Base-by-base conservation (phyloP, 1,140 invertebrate species). In the Brachionus angularis region DNA sequence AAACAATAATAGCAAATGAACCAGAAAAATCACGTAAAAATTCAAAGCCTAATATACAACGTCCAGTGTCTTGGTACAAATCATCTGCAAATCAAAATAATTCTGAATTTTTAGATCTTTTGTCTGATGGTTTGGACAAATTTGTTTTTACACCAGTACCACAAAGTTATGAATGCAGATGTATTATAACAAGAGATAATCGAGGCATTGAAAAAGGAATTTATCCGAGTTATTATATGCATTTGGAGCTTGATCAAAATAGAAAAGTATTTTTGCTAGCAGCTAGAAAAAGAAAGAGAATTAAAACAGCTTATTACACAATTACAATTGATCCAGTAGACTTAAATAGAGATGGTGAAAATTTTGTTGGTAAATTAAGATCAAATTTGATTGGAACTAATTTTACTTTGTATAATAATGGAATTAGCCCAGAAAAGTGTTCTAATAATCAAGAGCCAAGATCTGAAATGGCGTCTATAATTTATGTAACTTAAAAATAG, bases 401-500 rank as follows among this genome's bases (percentile, higher is more conserved):
- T 62, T 99, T 98, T 78, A 95, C 92, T 0, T 87, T 98, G 27
- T 98, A 89, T 79, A 93, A 98, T 79, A 91, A 89, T 78, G 95
- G 95, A 18, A 88, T 88, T 73, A 90, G 89, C 33, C 88, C 91
- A 76, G 86, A 90, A 78, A 80, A 83, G 73, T 70, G 70, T 31
- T 12, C 47, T 71, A n/a, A 72, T 31, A 21, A 73, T 62, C 77
- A 79, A n/a, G 73, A 77, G 14, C 42, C 50, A 16, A 82, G 95
- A 62, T 88, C 92, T 77, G 95, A 98, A 83, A 78, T 98, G 36
- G 91, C 91, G 1, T 92, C 91, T 34, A 87, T 97, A 55, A 87
- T 93, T 74, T 98, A 98, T 84, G 96, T 98, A 78, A 98, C 95
- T n/a, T n/a, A n/a, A n/a, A n/a, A n/a, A n/a, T n/a, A n/a, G n/a